Evolutionary conservation across 1,140 invertebrate species (phyloP).

Genomic region (Stegodyphus mimosarum): DNA sequence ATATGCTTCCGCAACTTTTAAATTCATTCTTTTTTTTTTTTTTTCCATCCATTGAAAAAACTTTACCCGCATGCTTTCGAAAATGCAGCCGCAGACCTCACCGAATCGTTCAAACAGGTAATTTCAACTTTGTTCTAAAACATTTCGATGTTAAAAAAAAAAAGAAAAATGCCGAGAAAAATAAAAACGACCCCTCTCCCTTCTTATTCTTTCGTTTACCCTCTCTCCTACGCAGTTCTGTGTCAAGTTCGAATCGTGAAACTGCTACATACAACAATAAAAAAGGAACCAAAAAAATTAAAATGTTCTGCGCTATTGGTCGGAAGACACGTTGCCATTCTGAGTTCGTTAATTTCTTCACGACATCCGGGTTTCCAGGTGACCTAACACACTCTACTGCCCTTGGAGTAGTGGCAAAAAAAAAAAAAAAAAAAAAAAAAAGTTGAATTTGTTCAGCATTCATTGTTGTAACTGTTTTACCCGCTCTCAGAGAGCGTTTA

Average conservation of each 20-base stretch:
- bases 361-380: constrained; percentile 57
- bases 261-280: not conserved
- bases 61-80: no score
- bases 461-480: not conserved
- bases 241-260: not conserved
- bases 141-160: no score
- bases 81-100: no score
- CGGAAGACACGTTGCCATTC: constrained; percentile 44
- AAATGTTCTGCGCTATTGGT: constrained; percentile 23
- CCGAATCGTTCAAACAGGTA: no score
- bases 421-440: constrained; percentile 1
- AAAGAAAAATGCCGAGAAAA: no score
- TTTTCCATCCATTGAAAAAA: no score
- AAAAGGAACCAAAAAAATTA: not conserved
- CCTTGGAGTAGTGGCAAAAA: constrained; percentile 5
- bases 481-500: not conserved
- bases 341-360: constrained; percentile 19
- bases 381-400: constrained; percentile 55
- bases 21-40: no score
- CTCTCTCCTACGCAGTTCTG: no score
- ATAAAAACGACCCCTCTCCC: no score
- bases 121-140: no score
- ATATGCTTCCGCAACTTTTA: no score
- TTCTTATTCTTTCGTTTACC: no score
- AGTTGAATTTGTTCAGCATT: not conserved